These are phyloP conservation scores for Aurelia aurita complex sp. Pacific DNA, from an alignment of 30 jellyfish, hydroid and myxozoan genomes.

Conservation along the genomic window DNA sequence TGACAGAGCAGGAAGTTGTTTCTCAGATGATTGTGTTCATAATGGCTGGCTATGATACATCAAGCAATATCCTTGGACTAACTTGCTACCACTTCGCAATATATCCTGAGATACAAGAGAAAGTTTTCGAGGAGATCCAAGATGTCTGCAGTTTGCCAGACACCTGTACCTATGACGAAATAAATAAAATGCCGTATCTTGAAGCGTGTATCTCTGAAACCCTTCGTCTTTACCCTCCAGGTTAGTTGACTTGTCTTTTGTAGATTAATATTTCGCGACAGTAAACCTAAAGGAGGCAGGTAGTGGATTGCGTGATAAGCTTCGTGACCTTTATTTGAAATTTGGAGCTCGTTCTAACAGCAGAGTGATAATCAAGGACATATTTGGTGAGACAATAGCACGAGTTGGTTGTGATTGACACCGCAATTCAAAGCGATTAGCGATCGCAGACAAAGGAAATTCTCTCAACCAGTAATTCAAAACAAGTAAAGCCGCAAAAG, in stretches of 20 bases:
- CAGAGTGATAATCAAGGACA: too few species aligned
- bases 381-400: too few species aligned
- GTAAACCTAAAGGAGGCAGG: too few species aligned
- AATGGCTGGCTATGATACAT: conserved; percentile 81
- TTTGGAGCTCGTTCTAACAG: too few species aligned
- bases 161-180: conserved; percentile 45
- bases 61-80: conserved; percentile 49
- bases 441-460: too few species aligned
- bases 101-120: conserved; percentile 68
- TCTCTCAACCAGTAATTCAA: too few species aligned
- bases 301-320: too few species aligned
- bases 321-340: too few species aligned
- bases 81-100: conserved; percentile 65
- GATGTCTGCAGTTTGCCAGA: conserved; percentile 43
- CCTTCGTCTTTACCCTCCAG: conserved; percentile 65
- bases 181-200: conserved; percentile 46
- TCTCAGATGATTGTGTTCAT: conserved; percentile 59
- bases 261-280: too few species aligned
- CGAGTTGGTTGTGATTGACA: too few species aligned
- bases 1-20: conserved; percentile 63
- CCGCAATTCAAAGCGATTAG: too few species aligned
- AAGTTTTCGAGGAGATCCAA: conserved; percentile 61
- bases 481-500: too few species aligned
- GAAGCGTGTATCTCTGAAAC: conserved; percentile 71
- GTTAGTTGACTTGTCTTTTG: background rate